These are phyloP conservation scores for Aphodius granarius DNA, from an alignment of 2,888 invertebrate species.

Conservation along the genomic window DNA sequence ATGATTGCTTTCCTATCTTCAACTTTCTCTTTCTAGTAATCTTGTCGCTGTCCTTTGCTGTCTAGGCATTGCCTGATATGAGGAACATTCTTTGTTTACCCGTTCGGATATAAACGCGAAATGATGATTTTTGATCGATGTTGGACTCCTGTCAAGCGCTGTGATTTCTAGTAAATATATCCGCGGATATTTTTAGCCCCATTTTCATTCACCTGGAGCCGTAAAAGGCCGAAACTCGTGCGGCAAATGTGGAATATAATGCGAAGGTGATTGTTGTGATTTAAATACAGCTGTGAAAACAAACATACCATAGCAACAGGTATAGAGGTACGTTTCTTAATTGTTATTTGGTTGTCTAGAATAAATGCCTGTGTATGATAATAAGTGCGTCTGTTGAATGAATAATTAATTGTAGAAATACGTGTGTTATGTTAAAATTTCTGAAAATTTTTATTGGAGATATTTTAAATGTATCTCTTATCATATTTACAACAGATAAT, in stretches of 20 bases:
- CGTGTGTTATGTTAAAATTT: not conserved
- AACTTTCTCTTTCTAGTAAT: not conserved
- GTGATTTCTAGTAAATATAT: not conserved
- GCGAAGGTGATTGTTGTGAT: not conserved
- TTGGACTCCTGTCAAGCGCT: not conserved
- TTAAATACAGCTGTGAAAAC: not conserved
- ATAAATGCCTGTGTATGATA: not conserved
- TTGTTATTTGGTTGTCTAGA: not conserved
- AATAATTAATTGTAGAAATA: not conserved
- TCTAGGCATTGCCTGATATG: not conserved
- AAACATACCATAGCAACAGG: not conserved
- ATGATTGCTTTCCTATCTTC: not conserved
- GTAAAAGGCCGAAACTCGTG: not conserved
- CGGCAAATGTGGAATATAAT: not conserved
- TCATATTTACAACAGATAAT: not conserved
- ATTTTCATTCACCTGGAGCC: not conserved
- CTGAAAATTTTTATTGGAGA: not conserved
- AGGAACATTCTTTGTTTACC: not conserved
- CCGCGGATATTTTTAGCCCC: not conserved
- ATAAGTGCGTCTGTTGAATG: too few species aligned
- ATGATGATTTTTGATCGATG: not conserved
- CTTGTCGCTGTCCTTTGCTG: not conserved
- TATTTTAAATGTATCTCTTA: not conserved
- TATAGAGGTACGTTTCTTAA: not conserved
- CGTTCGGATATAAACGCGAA: not conserved